Evolutionary conservation across 23 tunicate genomes (phyloP), one percentile per base, ranked within the genome.

Genomic region (Halocynthia aurantium): DNA sequence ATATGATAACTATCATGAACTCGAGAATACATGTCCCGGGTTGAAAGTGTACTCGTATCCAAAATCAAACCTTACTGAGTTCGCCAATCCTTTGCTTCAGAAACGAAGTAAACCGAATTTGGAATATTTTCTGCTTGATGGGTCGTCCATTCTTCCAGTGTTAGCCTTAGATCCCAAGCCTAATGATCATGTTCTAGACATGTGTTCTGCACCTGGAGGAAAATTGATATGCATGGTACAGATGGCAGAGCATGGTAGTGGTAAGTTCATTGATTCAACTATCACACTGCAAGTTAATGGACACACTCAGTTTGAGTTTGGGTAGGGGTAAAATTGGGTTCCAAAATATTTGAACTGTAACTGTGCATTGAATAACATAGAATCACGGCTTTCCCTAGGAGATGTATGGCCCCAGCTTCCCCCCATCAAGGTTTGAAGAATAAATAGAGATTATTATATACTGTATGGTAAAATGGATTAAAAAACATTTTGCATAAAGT

Each of bases 131-230:
- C 51, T 89, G 19, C 81, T 89, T 17, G 96, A 89, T 89, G 96
- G 79, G 10, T 76, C 89, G 18, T 84, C 96, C 7, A 72, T 89
- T 53, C 58, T 89, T 10, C 96, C 96, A 11, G 83, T 89, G 11
- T 40, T 84, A 9, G 83, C 89, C 8, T 69, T 89, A 10, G 76
- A 80, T 53, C 96, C 89, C 6, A 66, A 73, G 21, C 82, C 77
- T 6, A 74, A 66, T 62, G 96, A 89, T 51, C 79, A 69, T 70
- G 81, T 89, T 51, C 81, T 89, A 10, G 96, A 89, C 52, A 51
- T 84, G 69, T 89, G 96, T 70, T 67, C 96, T 55, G 89, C 89
- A 9, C 96, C 96, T 56, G 96, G 96, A 7, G 96, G 89, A 57
- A 89, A 89, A 76, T 68, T 89, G 7, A 89, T 71, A 22, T 60